Evolutionary conservation across 2,113 vertebrate genomes (phyloP).

Genomic region (Athene noctua): DNA sequence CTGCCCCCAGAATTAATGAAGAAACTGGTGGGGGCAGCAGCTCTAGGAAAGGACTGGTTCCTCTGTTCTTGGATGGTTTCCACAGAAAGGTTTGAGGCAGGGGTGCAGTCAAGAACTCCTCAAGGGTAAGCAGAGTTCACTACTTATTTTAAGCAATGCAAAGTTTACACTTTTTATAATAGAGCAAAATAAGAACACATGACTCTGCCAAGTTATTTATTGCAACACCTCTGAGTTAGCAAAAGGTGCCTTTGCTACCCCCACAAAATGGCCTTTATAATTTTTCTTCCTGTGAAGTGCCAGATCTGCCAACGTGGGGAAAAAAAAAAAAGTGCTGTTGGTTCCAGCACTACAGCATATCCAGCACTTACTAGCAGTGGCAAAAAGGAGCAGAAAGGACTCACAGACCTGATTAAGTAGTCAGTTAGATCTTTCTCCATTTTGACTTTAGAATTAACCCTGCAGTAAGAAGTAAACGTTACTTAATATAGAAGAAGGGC

Average conservation of each 20-base stretch:
- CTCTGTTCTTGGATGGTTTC: not conserved
- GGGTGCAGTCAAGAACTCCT: not conserved
- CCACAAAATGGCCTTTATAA: not conserved
- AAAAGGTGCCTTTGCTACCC: not conserved
- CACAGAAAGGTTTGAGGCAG: not conserved
- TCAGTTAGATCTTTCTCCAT: not conserved
- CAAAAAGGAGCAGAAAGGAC: not conserved
- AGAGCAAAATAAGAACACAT: not conserved
- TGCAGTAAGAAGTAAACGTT: not conserved
- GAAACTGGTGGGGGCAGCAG: not conserved
- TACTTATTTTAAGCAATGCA: slow-evolving; percentile 6
- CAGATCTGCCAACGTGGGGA: not conserved
- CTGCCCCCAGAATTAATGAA: not conserved
- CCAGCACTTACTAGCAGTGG: not conserved
- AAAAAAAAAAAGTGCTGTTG: not conserved
- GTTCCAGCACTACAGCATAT: not conserved
- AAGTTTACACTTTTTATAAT: not conserved
- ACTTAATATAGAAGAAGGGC: not conserved
- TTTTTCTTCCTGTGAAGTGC: not conserved
- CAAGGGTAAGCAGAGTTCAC: not conserved
- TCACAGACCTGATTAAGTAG: not conserved
- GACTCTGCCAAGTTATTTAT: not conserved
- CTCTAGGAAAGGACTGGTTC: not conserved
- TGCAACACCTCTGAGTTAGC: slow-evolving; percentile 11
- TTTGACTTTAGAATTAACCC: not conserved